These are phyloP conservation scores for Cassiopea andromeda DNA, from an alignment of 30 jellyfish, hydroid and myxozoan species.

Conservation along the genomic window DNA sequence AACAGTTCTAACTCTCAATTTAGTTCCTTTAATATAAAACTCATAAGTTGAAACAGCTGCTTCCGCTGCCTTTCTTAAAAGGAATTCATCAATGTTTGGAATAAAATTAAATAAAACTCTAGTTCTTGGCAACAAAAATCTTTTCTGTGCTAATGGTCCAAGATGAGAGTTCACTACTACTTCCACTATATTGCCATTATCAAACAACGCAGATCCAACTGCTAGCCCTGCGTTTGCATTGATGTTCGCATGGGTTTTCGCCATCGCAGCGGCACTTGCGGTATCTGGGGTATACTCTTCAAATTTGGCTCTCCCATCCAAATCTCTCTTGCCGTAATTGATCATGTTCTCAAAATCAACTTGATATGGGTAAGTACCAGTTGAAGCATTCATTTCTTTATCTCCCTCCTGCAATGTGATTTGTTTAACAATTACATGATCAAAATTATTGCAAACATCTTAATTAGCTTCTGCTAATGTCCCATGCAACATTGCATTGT, in stretches of 20 bases:
- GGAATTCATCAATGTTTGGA: neutral
- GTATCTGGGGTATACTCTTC: neutral
- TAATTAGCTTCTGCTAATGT: neutral
- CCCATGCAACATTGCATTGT: neutral
- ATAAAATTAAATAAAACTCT: neutral
- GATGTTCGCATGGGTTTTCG: neutral
- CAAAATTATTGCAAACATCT: neutral
- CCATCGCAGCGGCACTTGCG: neutral
- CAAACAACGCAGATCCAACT: neutral
- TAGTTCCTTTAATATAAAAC: too few relatives aligned
- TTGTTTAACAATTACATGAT: neutral
- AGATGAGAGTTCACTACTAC: neutral
- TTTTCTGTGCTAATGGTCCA: neutral
- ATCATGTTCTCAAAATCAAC: neutral
- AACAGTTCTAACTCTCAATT: neutral
- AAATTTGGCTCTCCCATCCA: neutral
- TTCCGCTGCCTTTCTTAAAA: neutral
- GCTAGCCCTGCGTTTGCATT: neutral
- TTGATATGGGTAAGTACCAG: slow-evolving; percentile 9
- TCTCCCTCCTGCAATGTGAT: slow-evolving; percentile 16
- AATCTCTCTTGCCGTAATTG: neutral
- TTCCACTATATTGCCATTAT: neutral
- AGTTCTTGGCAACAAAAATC: neutral
- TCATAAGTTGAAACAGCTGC: neutral
- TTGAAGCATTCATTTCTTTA: neutral